Percentiles rank a stretch among this genome's conserved stretches.
Evolutionary conservation across 2,888 invertebrate species (phyloP).

Genomic region (Nephrotoma guestfalica): DNA sequence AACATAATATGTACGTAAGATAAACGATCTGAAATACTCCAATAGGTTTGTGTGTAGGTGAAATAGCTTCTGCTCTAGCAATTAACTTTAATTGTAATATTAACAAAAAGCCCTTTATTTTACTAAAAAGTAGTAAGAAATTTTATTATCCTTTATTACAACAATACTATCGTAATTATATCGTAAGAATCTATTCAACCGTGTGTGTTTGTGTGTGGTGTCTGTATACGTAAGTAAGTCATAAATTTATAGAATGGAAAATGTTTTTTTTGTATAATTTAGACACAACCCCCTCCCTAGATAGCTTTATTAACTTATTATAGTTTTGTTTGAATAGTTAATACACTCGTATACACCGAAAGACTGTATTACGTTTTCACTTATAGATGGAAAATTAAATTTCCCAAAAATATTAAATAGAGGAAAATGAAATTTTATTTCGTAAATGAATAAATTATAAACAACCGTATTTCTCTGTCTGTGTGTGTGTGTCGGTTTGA

Average conservation of each 20-base stretch:
- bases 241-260: not conserved
- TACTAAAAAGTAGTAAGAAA: not conserved
- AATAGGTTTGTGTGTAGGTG: not conserved
- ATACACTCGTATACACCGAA: not conserved
- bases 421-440: too few relatives aligned
- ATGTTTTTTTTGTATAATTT: not conserved
- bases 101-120: not conserved
- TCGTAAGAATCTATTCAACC: not conserved
- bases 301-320: not conserved
- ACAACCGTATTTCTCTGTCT: too few relatives aligned
- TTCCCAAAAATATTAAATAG: too few relatives aligned
- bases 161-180: not conserved
- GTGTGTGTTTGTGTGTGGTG: too few relatives aligned
- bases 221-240: not conserved
- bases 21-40: not conserved
- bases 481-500: too few relatives aligned
- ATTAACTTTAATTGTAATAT: not conserved
- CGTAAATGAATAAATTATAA: too few relatives aligned
- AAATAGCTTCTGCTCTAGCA: not conserved
- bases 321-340: not conserved
- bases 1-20: not conserved
- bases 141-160: not conserved
- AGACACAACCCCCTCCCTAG: not conserved
- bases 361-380: not conserved
- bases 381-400: not conserved